Conservation (phyloP, 2,888 invertebrate species). For the Nesidiocoris tenuis region DNA sequence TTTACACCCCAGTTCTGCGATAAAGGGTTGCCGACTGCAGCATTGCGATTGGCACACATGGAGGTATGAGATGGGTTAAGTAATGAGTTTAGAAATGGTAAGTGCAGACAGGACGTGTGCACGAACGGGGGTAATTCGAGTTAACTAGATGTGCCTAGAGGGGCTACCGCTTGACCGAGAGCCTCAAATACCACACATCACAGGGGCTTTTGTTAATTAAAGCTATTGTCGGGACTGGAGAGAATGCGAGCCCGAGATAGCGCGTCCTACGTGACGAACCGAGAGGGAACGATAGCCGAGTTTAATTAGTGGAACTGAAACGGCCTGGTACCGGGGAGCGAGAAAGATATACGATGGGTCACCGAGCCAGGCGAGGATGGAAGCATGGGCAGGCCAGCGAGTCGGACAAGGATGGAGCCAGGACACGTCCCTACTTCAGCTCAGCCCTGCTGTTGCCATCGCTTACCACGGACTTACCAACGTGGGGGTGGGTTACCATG, state of each 20-base stretch:
- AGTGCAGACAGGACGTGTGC: too few species aligned
- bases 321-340: not conserved
- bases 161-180: conserved; percentile 17
- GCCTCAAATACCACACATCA: conserved; percentile 40
- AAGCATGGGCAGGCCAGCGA: not conserved
- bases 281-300: conserved; percentile 8
- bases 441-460: not conserved
- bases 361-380: not conserved
- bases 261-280: not conserved
- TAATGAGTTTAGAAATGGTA: too few species aligned
- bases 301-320: conserved; percentile 35
- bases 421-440: not conserved
- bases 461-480: not conserved
- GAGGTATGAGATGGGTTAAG: not conserved
- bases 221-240: conserved; percentile 39
- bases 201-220: conserved; percentile 38
- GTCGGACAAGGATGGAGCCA: not conserved
- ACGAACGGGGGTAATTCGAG: conserved; percentile 15
- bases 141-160: conserved; percentile 31
- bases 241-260: not conserved
- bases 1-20: too few species aligned
- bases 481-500: conserved; percentile 35
- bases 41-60: not conserved
- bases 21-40: too few species aligned
- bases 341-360: too few species aligned